Base-by-base conservation (phyloP, 2,113 vertebrate species). In the Laterallus jamaicensis region DNA sequence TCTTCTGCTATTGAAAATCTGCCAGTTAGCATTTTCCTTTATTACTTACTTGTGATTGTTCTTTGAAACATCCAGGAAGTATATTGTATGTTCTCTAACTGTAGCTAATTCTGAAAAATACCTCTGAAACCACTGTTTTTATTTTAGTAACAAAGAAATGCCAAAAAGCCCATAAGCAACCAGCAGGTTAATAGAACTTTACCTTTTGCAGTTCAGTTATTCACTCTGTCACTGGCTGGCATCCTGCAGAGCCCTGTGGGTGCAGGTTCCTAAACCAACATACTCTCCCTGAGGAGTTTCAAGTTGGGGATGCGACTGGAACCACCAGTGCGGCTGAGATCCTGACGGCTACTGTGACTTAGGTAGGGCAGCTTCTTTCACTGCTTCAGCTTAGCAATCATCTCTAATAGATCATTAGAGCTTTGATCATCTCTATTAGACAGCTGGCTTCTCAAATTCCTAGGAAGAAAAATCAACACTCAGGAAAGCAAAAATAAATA, bases 201-300 rank as follows among this genome's bases (percentile, higher is more conserved):
- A 20, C 52, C 12, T 55, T 82, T 64, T 31, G 13, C 13, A 14
- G 29, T 32, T 82, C 59, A 66, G 29, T 59, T 78, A 37, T 11
- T 63, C 8, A 5, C 22, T 32, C 29, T 64, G 0, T 42, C 21
- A 55, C 3, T n/a, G 47, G 21, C 29, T 9, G 6, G 26, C 8
- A 19, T 68, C 73, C 32, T 70, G 44, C 35, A 66, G 64, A 60
- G 4, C 13, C 10, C 29, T 4, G 14, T 16, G 28, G 17, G 11
- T 5, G 1, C 0, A 0, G 8, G 6, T 87, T 77, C 77, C 50
- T 69, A 62, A 69, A 20, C 20, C 29, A 56, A 25, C 47, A 7
- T 54, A 13, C 6, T n/a, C 26, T 52, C 6, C 21, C 37, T 2
- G 3, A 26, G 31, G 1, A 29, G 9, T 73, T 69, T 56, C 3